Evolutionary conservation across 2,888 invertebrate species (phyloP), one percentile per base, ranked within the genome.

Genomic region (Beris morrisii): DNA sequence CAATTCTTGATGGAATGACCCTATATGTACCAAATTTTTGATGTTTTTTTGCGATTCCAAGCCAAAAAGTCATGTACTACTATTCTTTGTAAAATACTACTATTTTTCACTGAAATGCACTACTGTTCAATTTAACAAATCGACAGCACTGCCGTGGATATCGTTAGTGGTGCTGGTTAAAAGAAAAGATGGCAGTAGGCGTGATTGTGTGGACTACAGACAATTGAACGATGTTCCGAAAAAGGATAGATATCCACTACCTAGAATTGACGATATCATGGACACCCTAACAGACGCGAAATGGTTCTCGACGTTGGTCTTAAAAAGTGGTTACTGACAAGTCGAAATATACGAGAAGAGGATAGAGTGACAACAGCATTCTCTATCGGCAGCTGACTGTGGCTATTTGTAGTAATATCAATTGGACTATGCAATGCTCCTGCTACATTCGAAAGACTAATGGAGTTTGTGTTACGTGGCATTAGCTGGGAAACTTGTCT

Each of bases 281-380:
- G 69, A 71, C 15, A 70, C 70, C 1, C 50, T 73, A 15, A 63
- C 68, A 0, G 72, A 67, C 4, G 65, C 71, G 0, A 67, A 65
- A 43, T 69, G 67, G 65, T 73, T 73, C 61, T 70, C 70, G 0
- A 71, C 70, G 5, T 63, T 73, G 22, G 69, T 70, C n/a, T 54
- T 71, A n/a, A 68, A 69, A 44, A 70, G 70, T 43, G 73, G 70
- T 1, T 70, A 70, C 32, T 68, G 68, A 65, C 67, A 69, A 28
- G 66, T 69, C 1, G 67, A 65, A 12, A 66, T 69, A 13, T 61
- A 53, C n/a, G n/a, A 1, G 45, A 61, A 0, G 48, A 53, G 1
- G 72, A 73, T 30, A 67, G 66, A 61, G 69, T 72, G 56, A 72
- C n/a, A 73, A 73, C 72, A 6, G 73, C 72, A 11, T 73, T 73